These are phyloP conservation scores for Ceraclea dissimilis DNA, from an alignment of 2,888 invertebrate species.

Conservation along the genomic window DNA sequence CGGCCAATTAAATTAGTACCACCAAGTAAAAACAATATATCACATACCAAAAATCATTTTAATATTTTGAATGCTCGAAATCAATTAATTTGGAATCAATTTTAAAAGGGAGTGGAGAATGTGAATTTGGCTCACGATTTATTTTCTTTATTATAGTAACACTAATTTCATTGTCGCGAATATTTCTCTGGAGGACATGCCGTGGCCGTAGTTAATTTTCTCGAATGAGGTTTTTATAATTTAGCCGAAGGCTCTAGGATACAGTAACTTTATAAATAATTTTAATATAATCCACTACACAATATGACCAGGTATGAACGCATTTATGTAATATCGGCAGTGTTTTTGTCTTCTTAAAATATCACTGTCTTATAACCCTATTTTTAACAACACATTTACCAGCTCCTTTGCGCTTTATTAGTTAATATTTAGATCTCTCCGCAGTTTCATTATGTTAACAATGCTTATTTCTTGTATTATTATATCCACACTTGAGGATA, in stretches of 20 bases:
- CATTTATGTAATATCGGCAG: neutral
- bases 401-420: too few species aligned
- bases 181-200: constrained; percentile 18
- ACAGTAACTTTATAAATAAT: neutral
- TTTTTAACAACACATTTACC: constrained; percentile 11
- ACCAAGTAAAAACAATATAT: too few species aligned
- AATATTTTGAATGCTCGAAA: too few species aligned
- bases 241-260: constrained; percentile 23
- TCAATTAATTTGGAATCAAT: too few species aligned
- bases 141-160: neutral
- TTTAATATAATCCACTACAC: neutral
- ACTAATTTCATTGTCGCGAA: constrained; percentile 19
- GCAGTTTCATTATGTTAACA: too few species aligned
- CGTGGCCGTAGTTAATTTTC: constrained; percentile 14
- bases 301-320: constrained; percentile 22
- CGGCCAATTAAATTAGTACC: too few species aligned
- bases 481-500: too few species aligned
- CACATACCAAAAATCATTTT: too few species aligned
- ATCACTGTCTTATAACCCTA: constrained; percentile 21
- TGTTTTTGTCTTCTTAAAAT: constrained; percentile 12
- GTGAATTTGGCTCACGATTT: too few species aligned
- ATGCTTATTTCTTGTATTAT: too few species aligned
- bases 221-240: constrained; percentile 22
- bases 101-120: too few species aligned
- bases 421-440: too few species aligned